These are phyloP conservation scores for Dipodomys merriami DNA, from an alignment of 2,113 vertebrate species.

Conservation along the genomic window DNA sequence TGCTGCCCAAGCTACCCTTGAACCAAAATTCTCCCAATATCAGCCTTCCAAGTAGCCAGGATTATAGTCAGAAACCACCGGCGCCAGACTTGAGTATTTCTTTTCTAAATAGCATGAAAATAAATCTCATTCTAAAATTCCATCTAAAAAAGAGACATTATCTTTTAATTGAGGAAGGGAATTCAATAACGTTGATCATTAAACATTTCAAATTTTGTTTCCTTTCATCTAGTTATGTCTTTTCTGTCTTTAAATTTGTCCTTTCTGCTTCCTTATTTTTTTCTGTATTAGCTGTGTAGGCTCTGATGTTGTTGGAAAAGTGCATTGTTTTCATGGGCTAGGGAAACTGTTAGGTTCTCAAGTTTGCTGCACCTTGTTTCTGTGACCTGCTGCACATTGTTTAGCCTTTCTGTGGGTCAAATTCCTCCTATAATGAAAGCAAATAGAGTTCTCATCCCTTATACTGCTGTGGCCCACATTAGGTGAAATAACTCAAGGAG, in stretches of 20 bases:
- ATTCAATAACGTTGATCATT: not conserved
- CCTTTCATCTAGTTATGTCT: not conserved
- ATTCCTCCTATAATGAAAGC: not conserved
- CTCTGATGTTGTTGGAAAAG: not conserved
- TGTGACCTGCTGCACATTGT: not conserved
- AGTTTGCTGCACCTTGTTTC: not conserved
- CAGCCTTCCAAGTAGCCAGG: too few relatives aligned
- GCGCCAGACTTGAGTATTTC: not conserved
- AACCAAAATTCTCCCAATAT: too few relatives aligned
- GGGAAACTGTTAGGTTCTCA: not conserved
- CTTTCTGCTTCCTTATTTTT: not conserved
- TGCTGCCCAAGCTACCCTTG: too few relatives aligned
- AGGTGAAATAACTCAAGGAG: not conserved
- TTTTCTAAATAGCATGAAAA: slow-evolving; percentile 43
- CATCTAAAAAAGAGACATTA: not conserved
- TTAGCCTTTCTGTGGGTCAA: not conserved
- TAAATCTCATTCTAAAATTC: slow-evolving; percentile 47
- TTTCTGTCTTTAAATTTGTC: not conserved
- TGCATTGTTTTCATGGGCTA: too few relatives aligned
- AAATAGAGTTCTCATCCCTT: not conserved
- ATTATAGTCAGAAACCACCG: not conserved
- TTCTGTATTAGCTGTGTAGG: not conserved
- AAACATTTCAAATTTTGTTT: not conserved
- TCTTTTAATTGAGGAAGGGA: not conserved
- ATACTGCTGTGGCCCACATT: too few relatives aligned